Conservation (phyloP, 2,797 vertebrate genomes). For the Psittacula derbiana region DNA sequence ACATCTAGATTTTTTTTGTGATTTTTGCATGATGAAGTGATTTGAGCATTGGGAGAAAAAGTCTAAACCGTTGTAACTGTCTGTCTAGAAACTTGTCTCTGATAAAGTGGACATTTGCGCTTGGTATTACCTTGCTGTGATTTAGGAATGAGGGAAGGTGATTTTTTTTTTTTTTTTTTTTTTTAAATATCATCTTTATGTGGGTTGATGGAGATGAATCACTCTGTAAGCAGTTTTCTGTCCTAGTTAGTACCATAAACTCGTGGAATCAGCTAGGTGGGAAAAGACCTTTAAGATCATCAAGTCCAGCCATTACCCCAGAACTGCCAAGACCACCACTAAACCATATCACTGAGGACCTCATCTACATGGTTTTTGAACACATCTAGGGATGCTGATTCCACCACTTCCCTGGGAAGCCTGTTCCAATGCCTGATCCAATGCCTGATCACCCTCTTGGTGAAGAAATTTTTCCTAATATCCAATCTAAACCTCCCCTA, state of each 20-base stretch:
- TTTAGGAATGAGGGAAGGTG: not conserved
- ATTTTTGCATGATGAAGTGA: not conserved
- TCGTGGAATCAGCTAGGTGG: not conserved
- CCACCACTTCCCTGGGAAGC: not conserved
- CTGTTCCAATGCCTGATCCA: not conserved
- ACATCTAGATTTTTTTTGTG: not conserved
- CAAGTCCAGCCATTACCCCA: not conserved
- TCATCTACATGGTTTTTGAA: not conserved
- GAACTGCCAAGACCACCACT: not conserved
- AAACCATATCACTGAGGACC: not conserved
- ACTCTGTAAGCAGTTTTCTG: not conserved
- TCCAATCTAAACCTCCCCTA: not conserved
- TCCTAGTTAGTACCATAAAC: not conserved
- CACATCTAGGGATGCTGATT: not conserved
- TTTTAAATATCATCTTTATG: fast-evolving
- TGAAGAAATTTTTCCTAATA: not conserved
- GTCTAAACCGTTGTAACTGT: not conserved
- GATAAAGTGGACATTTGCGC: not conserved
- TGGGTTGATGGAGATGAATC: not conserved
- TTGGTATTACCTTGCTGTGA: not conserved
- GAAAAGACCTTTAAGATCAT: not conserved
- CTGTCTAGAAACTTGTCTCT: not conserved
- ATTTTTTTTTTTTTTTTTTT: not conserved
- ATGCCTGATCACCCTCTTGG: not conserved
- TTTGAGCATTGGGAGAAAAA: not conserved